These are phyloP conservation scores for Garrulus glandarius DNA, from an alignment of 2,797 vertebrate species.

Conservation along the genomic window DNA sequence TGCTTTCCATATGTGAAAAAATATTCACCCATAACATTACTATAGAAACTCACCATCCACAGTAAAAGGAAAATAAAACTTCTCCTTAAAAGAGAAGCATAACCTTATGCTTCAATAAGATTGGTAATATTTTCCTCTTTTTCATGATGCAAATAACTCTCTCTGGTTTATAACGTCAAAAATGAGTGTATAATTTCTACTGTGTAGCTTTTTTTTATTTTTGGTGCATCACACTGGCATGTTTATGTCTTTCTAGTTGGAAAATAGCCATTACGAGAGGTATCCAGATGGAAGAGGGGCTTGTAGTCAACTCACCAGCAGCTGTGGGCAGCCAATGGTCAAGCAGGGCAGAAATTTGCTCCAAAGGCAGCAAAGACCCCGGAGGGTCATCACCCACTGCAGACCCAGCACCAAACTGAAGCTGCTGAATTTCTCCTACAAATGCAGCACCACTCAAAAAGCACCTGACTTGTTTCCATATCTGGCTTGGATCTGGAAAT, in stretches of 20 bases:
- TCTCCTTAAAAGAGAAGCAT: not conserved
- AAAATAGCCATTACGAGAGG: not conserved
- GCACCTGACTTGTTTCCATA: not conserved
- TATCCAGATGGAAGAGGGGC: not conserved
- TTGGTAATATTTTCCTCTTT: not conserved
- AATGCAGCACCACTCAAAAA: not conserved
- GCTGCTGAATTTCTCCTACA: not conserved
- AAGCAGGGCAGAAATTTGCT: not conserved
- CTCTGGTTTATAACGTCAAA: not conserved
- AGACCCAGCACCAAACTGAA: not conserved
- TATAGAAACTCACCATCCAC: not conserved
- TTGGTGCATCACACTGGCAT: not conserved
- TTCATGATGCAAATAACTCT: not conserved
- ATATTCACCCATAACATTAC: not conserved
- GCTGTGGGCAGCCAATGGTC: not conserved
- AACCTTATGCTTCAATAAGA: not conserved
- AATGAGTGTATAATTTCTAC: not conserved
- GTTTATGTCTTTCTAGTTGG: not conserved
- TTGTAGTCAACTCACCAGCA: fast-evolving
- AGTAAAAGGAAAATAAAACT: not conserved
- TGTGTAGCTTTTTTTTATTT: not conserved
- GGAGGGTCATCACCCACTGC: not conserved
- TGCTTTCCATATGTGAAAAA: not conserved
- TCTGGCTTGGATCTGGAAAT: not conserved
- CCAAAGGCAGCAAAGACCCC: not conserved